Evolutionary conservation across 1,140 invertebrate species (phyloP).

Genomic region (Vollenhovia emeryi): DNA sequence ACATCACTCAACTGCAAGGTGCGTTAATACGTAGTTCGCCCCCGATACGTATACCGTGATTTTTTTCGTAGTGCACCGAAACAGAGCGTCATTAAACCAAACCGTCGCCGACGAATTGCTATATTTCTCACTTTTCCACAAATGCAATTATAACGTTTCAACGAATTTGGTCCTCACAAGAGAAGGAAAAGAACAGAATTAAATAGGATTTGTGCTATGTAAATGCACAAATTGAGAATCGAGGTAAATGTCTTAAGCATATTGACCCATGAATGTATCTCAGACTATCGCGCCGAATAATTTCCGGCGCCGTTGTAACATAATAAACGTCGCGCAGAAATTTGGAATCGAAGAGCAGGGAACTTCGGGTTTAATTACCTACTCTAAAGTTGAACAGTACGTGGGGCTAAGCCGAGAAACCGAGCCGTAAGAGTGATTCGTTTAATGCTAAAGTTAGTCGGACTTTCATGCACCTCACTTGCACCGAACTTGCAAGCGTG

Average conservation of each 20-base stretch:
- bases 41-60: background rate
- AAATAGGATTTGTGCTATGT: background rate
- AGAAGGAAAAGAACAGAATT: background rate
- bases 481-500: constrained; percentile 13
- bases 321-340: constrained; percentile 58
- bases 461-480: constrained; percentile 48
- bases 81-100: background rate
- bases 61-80: background rate
- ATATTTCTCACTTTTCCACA: background rate
- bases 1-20: constrained; percentile 77
- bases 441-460: constrained; percentile 62
- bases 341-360: constrained; percentile 34
- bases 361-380: constrained; percentile 66
- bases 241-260: background rate
- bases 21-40: constrained; percentile 57
- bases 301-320: constrained; percentile 53
- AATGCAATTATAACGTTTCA: background rate
- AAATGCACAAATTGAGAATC: background rate
- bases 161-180: background rate
- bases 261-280: background rate
- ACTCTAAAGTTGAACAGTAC: constrained; percentile 60
- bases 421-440: constrained; percentile 65
- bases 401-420: constrained; percentile 44
- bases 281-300: constrained; percentile 18
- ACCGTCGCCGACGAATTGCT: background rate